Evolutionary conservation across 1,140 invertebrate genomes (phyloP), one percentile per base, ranked within the genome.

Genomic region (Tyrophagus putrescentiae): DNA sequence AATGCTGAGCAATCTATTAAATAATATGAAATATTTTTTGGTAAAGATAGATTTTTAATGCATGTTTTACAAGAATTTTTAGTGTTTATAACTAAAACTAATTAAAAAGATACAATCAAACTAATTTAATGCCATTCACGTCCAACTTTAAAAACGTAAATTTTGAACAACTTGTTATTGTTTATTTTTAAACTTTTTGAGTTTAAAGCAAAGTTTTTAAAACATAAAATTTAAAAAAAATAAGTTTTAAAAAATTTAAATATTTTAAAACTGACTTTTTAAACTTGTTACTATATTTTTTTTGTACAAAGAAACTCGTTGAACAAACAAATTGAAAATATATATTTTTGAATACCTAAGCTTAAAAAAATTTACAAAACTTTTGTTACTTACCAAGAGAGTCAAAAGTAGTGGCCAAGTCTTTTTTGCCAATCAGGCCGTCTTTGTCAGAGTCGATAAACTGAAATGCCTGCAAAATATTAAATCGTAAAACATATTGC

Each of bases 371-470:
- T 11, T 21, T n/a, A 28, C 28, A 62, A n/a, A n/a, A n/a, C n/a
- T n/a, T 11, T 52, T 39, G 32, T 44, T 18, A 60, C 60, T 42
- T 65, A 71, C 71, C 74, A 65, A 54, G 69, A 34, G 50, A 73
- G 71, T 94, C 90, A 76, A 90, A 96, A 70, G 91, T 92, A 69
- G 84, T 84, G 71, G 89, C 84, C 68, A 98, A 79, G 77, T 98
- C 94, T 72, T 84, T 85, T 74, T 94, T 92, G 72, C 85, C 85
- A 72, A 98, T 90, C 75, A 97, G 84, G 68, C 93, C 91, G 75
- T 98, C 94, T 76, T 96, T 93, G 78, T 98, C 88, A 74, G 85
- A 83, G 78, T 98, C 94, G 83, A 98, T 97, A 70, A 97, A 83
- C 73, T 87, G 84, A 84, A 98, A 98, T 85, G 70, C 89, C 87